phyloP scores from a whole-genome alignment of 1,140 invertebrate genomes.

The Teleopsis dalmanni region DNA sequence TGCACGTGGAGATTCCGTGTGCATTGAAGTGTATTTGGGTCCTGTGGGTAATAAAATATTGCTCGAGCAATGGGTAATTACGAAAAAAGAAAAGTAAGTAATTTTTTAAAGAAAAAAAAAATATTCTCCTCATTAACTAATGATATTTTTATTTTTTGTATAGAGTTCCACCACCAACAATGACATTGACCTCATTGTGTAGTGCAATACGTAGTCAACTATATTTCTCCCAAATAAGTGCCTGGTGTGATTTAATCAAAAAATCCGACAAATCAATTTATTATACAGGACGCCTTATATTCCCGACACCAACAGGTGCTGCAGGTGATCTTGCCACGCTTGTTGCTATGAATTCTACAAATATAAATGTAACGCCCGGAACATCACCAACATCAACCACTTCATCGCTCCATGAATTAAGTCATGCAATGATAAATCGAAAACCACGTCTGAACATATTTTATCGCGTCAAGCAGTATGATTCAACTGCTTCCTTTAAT shows the following conservation, averaged over 20 bases:
- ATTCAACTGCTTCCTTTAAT: slow-evolving; percentile 51
- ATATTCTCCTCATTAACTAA: background rate
- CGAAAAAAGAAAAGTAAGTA: slow-evolving; percentile 37
- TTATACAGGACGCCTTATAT: slow-evolving; percentile 37
- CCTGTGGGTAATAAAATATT: slow-evolving; percentile 39
- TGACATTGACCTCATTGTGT: slow-evolving; percentile 65
- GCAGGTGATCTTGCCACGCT: slow-evolving; percentile 28
- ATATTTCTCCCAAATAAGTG: slow-evolving; percentile 93
- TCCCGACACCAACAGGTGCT: slow-evolving; percentile 16
- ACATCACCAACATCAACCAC: slow-evolving; percentile 2
- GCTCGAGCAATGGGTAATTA: slow-evolving; percentile 43
- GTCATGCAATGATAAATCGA: slow-evolving; percentile 20
- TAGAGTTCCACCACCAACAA: slow-evolving; percentile 47
- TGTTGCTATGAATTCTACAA: background rate
- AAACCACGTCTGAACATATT: slow-evolving; percentile 48
- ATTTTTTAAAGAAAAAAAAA: too few relatives aligned
- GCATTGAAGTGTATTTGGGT: slow-evolving; percentile 43
- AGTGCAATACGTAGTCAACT: slow-evolving; percentile 90
- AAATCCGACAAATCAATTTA: slow-evolving; percentile 38
- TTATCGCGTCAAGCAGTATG: slow-evolving; percentile 49
- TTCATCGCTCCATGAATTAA: background rate
- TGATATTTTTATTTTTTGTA: background rate
- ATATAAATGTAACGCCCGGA: slow-evolving; percentile 5
- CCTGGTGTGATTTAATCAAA: slow-evolving; percentile 58
- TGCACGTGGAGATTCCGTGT: slow-evolving; percentile 34